phyloP scores from a whole-genome alignment of 2,113 vertebrate species.

The Actenoides hombroni region DNA sequence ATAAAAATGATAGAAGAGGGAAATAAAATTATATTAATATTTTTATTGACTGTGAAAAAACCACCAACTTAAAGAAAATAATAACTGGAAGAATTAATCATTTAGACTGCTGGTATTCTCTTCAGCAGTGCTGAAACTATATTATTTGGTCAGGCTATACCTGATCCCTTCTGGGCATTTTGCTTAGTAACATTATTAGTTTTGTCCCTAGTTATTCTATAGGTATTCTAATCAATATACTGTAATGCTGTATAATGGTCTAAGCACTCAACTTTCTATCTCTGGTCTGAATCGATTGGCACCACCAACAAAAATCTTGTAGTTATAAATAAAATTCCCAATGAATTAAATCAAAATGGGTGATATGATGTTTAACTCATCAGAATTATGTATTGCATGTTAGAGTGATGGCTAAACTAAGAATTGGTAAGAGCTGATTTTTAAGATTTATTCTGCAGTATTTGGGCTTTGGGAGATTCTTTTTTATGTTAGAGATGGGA shows the following conservation, averaged over 20 bases:
- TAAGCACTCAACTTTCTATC: neutral
- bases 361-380: constrained; percentile 1
- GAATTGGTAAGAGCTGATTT: neutral
- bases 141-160: neutral
- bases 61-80: neutral
- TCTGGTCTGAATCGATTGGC: neutral
- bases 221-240: constrained; percentile 13
- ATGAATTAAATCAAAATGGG: constrained; percentile 8
- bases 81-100: neutral
- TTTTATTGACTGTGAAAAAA: constrained; percentile 12
- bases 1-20: constrained; percentile 27
- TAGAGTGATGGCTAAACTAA: neutral
- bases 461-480: neutral
- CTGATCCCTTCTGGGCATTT: neutral
- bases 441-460: neutral
- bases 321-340: constrained; percentile 1
- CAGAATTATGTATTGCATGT: neutral
- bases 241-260: neutral
- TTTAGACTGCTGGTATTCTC: neutral
- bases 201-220: neutral
- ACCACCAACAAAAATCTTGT: neutral
- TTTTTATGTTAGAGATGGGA: neutral
- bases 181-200: neutral
- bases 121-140: neutral
- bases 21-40: constrained; percentile 50